These are phyloP conservation scores for Eumaeus atala DNA, from an alignment of 1,140 invertebrate genomes.

Conservation along the genomic window DNA sequence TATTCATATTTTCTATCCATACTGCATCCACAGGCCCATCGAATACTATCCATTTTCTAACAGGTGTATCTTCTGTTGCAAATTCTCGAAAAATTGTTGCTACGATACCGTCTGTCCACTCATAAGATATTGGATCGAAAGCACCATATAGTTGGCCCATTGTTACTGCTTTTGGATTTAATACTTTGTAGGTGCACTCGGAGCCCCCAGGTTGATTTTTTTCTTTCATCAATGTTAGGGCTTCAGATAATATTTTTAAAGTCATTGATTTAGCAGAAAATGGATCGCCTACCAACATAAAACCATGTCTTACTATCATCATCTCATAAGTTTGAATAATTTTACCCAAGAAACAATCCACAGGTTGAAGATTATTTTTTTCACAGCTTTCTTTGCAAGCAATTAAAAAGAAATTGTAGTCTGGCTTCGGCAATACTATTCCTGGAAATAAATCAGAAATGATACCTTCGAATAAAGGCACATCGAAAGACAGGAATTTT, in stretches of 20 bases:
- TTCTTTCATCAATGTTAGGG: slow-evolving; percentile 80
- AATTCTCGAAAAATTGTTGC: slow-evolving; percentile 84
- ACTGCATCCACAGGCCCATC: slow-evolving; percentile 96
- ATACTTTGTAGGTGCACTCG: slow-evolving; percentile 80
- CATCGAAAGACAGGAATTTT: slow-evolving; percentile 92
- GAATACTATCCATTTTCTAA: slow-evolving; percentile 89
- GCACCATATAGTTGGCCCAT: slow-evolving; percentile 93
- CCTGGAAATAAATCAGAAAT: slow-evolving; percentile 94
- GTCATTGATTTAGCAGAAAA: slow-evolving; percentile 88
- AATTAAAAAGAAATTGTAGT: slow-evolving; percentile 80
- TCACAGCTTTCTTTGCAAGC: slow-evolving; percentile 75
- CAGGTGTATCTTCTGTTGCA: slow-evolving; percentile 78
- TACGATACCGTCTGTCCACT: slow-evolving; percentile 93
- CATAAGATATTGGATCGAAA: slow-evolving; percentile 92
- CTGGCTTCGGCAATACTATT: slow-evolving; percentile 81
- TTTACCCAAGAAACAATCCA: slow-evolving; percentile 83
- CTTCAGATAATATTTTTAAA: slow-evolving; percentile 82
- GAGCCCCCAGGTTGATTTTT: slow-evolving; percentile 76
- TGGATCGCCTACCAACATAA: slow-evolving; percentile 94
- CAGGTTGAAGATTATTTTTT: slow-evolving; percentile 83
- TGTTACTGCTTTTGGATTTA: slow-evolving; percentile 94
- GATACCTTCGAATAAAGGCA: slow-evolving; percentile 93
- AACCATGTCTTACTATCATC: slow-evolving; percentile 93
- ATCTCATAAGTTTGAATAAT: slow-evolving; percentile 92
- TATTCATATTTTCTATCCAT: slow-evolving; percentile 98